phyloP scores from a whole-genome alignment of 2,797 vertebrate species.

The Sciurus carolinensis region DNA sequence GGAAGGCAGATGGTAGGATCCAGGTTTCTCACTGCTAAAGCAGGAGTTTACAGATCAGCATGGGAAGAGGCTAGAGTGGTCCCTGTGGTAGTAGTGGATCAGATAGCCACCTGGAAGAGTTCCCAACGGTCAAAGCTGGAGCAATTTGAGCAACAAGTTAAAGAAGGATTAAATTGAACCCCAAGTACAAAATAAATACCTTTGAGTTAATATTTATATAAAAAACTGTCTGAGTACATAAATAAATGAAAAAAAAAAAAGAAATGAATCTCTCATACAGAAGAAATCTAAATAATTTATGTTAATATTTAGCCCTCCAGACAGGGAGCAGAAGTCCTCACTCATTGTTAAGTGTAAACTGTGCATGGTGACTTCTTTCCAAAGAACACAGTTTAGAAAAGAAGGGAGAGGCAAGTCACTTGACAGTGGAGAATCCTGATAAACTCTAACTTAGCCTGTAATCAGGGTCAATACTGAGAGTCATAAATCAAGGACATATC shows the following conservation, averaged over 20 bases:
- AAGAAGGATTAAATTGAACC: background rate
- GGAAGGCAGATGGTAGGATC: background rate
- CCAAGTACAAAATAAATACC: background rate
- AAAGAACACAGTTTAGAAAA: background rate
- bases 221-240: background rate
- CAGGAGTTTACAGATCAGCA: background rate
- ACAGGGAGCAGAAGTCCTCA: background rate
- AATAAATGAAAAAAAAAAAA: background rate
- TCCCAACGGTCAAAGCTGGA: background rate
- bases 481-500: background rate
- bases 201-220: background rate
- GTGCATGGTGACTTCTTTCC: background rate
- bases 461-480: background rate
- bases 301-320: background rate
- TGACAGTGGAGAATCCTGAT: background rate
- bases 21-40: background rate
- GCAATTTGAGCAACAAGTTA: background rate
- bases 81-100: background rate
- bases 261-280: background rate
- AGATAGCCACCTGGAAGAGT: background rate
- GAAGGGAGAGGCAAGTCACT: background rate
- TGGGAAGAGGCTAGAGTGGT: background rate
- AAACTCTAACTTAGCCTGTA: background rate
- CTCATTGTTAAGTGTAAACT: too few species aligned
- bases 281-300: conserved; percentile 8